These are phyloP conservation scores for Molossus molossus DNA, from an alignment of 2,797 vertebrate genomes.

Conservation along the genomic window DNA sequence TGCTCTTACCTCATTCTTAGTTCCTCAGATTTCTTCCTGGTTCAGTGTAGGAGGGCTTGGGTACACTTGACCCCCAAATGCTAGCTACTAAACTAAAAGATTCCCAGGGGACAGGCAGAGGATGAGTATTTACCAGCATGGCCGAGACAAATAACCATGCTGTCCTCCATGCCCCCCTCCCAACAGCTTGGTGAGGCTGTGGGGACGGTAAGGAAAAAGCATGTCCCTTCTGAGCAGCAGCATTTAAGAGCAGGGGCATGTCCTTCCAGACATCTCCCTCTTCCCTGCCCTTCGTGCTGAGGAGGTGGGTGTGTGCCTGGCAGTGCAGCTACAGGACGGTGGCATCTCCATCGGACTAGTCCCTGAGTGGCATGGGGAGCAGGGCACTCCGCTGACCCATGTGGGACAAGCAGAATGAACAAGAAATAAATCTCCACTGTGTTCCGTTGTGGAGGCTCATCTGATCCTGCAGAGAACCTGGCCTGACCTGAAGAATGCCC, in stretches of 20 bases:
- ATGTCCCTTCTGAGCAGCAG: not conserved
- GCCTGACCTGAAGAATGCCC: not conserved
- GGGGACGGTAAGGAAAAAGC: not conserved
- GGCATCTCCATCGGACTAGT: not conserved
- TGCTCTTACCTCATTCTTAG: not conserved
- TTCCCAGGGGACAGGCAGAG: not conserved
- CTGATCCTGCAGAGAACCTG: not conserved
- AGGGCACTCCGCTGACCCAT: not conserved
- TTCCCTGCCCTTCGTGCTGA: not conserved
- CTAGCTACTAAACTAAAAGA: not conserved
- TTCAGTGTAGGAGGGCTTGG: not conserved
- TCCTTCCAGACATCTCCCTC: not conserved
- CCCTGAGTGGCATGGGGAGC: not conserved
- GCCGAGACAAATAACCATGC: not conserved
- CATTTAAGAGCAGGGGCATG: too few relatives aligned
- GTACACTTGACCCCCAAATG: not conserved
- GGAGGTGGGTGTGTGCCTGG: not conserved
- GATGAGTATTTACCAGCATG: accelerated
- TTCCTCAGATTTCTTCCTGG: constrained; percentile 27
- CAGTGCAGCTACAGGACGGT: not conserved
- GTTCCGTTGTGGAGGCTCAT: not conserved
- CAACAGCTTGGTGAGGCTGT: not conserved
- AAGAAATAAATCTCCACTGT: not conserved
- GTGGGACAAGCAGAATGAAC: not conserved
- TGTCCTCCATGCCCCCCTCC: not conserved